Conservation (phyloP, 1,140 invertebrate species). For the Diplogasteroides magnus region DNA sequence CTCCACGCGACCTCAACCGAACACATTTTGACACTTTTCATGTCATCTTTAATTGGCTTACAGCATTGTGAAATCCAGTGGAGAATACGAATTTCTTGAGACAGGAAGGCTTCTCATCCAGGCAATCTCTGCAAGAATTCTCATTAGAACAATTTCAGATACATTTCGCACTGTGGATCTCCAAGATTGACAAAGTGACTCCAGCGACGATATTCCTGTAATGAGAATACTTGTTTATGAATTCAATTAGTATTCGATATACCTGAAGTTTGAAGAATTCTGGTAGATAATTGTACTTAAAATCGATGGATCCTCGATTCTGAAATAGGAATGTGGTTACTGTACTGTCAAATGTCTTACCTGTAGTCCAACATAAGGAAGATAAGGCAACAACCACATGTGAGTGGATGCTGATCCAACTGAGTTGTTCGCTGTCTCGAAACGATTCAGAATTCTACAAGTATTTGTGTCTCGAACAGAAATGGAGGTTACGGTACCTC, state of each 20-base stretch:
- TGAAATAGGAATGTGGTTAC: too few relatives aligned
- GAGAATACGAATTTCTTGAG: constrained; percentile 55
- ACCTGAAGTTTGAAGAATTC: constrained; percentile 48
- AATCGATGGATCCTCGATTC: constrained; percentile 50
- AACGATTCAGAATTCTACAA: constrained; percentile 37
- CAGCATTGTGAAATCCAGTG: constrained; percentile 53
- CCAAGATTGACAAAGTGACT: constrained; percentile 54
- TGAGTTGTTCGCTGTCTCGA: constrained; percentile 44
- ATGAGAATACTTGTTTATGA: constrained; percentile 49
- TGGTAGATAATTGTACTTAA: constrained; percentile 52
- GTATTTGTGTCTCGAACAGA: not conserved
- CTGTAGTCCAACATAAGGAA: constrained; percentile 49
- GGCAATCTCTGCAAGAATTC: constrained; percentile 49
- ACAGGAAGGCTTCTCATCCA: constrained; percentile 44
- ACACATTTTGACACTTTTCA: not conserved
- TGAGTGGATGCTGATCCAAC: constrained; percentile 51
- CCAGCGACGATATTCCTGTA: constrained; percentile 49
- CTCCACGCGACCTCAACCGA: constrained; percentile 31
- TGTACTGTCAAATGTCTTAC: too few relatives aligned
- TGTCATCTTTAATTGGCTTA: constrained; percentile 11
- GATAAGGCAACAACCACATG: constrained; percentile 50
- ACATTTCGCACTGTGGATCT: constrained; percentile 33
- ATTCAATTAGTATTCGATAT: too few relatives aligned
- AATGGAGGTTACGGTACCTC: constrained; percentile 9
- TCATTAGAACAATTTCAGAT: not conserved